Base-by-base conservation (phyloP, 2,113 vertebrate species). In the Dipodomys stephensi region DNA sequence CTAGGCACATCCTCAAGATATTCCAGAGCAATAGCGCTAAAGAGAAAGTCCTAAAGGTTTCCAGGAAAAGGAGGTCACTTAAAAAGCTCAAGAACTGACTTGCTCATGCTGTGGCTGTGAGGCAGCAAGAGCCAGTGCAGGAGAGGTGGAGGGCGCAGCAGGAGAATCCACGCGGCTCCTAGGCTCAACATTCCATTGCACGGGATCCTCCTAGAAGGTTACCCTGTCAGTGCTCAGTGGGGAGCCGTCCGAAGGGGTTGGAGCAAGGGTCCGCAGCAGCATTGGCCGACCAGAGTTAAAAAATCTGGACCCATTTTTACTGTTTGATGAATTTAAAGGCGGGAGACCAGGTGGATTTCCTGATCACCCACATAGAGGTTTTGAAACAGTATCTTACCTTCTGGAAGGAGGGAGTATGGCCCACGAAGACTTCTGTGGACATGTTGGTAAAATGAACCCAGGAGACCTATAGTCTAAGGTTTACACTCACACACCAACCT, bases 331-430 rank as follows among this genome's bases (percentile, higher is more conserved):
- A 96, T 99, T 99, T 95, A 98, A 97, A 97, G 98, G 98, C 12
- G 97, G 97, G 89, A 99, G 97, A 87, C 98, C 98, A 1, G 98
- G 98, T 16, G 98, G 99, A 39, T 99, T 99, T 96, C 98, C 98
- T 90, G 99, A 99, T 92, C 99, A 99, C 83, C 99, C 98, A 93
- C 99, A 99, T 87, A 97, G 98, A 96, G 98, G 99, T 64, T 99
- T 99, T 98, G 99, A 99, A 97, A 99, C 98, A 7, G 99, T 99
- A 95, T 49, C 49, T 39, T 39, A 39, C 39, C 39, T 39, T 39
- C 39, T 39, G 39, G 39, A 39, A 39, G 39, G 39, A 39, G 39
- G 39, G 39, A 49, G 10, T 11, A 49, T 49, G 8, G 49, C 49
- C 49, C 49, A 49, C 8, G 49, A 49, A 49, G 49, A 49, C 49